These are phyloP conservation scores for Cephus nigrinus DNA, from an alignment of 2,888 invertebrate species.

Conservation along the genomic window DNA sequence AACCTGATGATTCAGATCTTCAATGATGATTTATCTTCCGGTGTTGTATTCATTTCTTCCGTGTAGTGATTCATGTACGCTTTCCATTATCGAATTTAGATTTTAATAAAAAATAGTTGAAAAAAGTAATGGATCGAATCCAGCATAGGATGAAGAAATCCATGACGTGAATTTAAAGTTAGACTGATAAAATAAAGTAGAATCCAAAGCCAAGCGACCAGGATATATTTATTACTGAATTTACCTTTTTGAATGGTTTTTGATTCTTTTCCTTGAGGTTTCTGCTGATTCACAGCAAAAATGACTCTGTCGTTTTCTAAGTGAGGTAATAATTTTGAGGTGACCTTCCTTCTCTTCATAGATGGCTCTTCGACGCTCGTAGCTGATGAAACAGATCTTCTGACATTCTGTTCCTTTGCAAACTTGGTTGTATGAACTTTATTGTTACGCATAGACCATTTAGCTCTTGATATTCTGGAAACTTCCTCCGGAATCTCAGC, in stretches of 20 bases:
- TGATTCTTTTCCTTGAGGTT: slow-evolving; percentile 2
- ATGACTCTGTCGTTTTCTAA: slow-evolving; percentile 22
- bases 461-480: slow-evolving; percentile 16
- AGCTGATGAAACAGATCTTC: slow-evolving; percentile 12
- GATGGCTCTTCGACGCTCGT: slow-evolving; percentile 28
- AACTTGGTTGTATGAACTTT: slow-evolving; percentile 18
- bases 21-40: background rate
- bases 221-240: background rate
- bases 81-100: background rate
- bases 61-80: background rate
- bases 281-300: slow-evolving; percentile 24
- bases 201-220: background rate
- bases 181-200: background rate
- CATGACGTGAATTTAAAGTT: background rate
- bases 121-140: background rate
- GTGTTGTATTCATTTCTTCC: background rate
- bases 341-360: slow-evolving; percentile 34
- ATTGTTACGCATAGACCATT: slow-evolving; percentile 20
- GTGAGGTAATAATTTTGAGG: slow-evolving; percentile 19
- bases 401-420: slow-evolving; percentile 16
- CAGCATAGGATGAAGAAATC: background rate
- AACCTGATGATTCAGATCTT: background rate
- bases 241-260: background rate
- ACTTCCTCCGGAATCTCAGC: slow-evolving; percentile 20
- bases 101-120: background rate